Evolutionary conservation across 2,888 invertebrate species (phyloP).

Genomic region (Margaritifera margaritifera): DNA sequence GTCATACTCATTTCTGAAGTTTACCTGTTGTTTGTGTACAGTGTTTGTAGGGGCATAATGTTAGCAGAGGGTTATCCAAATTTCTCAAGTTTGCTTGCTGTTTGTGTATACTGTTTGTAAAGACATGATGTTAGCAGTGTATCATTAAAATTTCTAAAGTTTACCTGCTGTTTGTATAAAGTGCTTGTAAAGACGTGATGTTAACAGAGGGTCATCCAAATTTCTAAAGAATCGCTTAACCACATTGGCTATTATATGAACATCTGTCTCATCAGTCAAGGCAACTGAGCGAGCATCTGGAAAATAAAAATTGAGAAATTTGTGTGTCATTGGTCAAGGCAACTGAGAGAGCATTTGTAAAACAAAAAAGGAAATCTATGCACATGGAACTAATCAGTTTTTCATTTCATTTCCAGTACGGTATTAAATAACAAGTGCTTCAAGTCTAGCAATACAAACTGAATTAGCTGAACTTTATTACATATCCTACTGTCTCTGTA

Average conservation of each 20-base stretch:
- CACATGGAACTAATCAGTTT: no score
- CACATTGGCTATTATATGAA: conserved; percentile 91
- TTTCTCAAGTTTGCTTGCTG: conserved; percentile 77
- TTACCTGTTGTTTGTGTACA: conserved; percentile 77
- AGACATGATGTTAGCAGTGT: conserved; percentile 84
- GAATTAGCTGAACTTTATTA: no score
- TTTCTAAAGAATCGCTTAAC: conserved; percentile 92
- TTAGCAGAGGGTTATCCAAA: conserved; percentile 87
- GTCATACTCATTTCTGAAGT: conserved; percentile 81
- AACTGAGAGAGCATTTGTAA: not conserved
- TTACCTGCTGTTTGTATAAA: conserved; percentile 77
- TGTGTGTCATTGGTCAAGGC: no score
- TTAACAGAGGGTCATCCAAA: conserved; percentile 87
- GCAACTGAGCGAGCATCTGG: conserved; percentile 87
- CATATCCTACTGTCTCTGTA: no score
- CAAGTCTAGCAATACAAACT: no score
- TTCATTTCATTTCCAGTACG: no score
- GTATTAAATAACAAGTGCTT: no score
- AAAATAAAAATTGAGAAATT: no score
- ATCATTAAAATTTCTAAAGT: conserved; percentile 81
- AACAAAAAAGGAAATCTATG: not conserved
- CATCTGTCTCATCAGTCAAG: conserved; percentile 83
- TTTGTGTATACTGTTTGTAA: conserved; percentile 78
- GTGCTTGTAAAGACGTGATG: conserved; percentile 81
- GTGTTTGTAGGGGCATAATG: conserved; percentile 81